These are phyloP conservation scores for Helicoverpa assulta DNA, from an alignment of 2,888 invertebrate genomes.

Conservation along the genomic window DNA sequence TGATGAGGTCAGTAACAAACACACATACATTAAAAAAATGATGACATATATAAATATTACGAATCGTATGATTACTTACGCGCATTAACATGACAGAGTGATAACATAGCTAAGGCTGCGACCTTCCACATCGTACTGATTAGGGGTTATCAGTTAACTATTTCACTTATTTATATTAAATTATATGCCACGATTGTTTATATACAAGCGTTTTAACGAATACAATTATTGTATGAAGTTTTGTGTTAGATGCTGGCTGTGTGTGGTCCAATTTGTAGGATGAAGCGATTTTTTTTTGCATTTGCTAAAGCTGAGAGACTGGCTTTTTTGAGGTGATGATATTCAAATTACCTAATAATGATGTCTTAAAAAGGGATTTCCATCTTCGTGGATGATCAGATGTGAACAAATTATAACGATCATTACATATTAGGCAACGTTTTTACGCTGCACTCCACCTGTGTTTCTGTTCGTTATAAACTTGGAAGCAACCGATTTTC, in stretches of 20 bases:
- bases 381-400: too few species aligned
- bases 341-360: too few species aligned
- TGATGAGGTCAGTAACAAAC: too few species aligned
- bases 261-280: conserved; percentile 27
- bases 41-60: conserved; percentile 26
- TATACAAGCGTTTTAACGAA: conserved; percentile 48
- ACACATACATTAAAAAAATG: background rate
- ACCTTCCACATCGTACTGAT: conserved; percentile 61
- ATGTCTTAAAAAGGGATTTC: too few species aligned
- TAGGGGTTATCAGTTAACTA: conserved; percentile 52
- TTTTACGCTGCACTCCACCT: too few species aligned
- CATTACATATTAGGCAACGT: too few species aligned
- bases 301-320: too few species aligned
- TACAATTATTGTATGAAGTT: conserved; percentile 36
- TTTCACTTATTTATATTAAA: conserved; percentile 36
- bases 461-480: too few species aligned
- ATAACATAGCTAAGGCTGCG: conserved; percentile 55
- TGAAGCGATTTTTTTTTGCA: conserved; percentile 20
- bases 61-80: conserved; percentile 57
- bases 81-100: conserved; percentile 51
- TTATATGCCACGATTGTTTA: conserved; percentile 51
- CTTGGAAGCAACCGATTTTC: too few species aligned
- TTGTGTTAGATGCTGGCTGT: conserved; percentile 20
- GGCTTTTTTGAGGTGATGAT: too few species aligned
- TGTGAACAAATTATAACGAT: too few species aligned